Evolutionary conservation across 2,888 invertebrate genomes (phyloP), one percentile per base, ranked within the genome.

Genomic region (Diploptera punctata): DNA sequence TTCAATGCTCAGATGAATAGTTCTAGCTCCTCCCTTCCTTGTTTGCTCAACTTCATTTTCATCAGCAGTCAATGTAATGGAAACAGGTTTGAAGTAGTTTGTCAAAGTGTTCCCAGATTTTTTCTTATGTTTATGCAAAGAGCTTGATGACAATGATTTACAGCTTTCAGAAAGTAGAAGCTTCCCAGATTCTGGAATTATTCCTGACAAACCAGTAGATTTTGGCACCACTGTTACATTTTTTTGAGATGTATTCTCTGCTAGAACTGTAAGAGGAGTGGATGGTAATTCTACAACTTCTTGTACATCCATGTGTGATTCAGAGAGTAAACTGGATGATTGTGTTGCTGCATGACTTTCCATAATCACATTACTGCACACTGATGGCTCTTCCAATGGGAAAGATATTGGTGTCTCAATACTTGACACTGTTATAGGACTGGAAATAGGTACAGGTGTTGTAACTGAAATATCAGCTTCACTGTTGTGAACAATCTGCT

Each of bases 21-120:
- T 57, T n/a, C 57, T 21, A 29, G 57, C 26, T 7, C 31, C 16
- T 13, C 57, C 57, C 13, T 24, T 31, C 18, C n/a, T 3, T 3
- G 24, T 54, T 13, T 19, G n/a, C 2, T 43, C 43, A 1, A 44
- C 47, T 44, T 65, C 65, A 2, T 47, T 33, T n/a, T 65, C 65
- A 65, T 65, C 65, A 13, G 44, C 65, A 24, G 29, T 47, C 9
- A 65, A 29, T 29, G 65, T 29, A 18, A 65, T 65, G 9, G 65
- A 65, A 1, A 65, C 47, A 26, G 65, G 44, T 21, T 47, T 65
- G n/a, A 65, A 65, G 18, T 65, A 65, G n/a, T 65, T 65, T 29
- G 26, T 57, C 3, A 57, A n/a, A 31, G 26, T 21, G 16, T 29
- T 57, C 0, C 13, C 57, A 57, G 57, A 29, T 26, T 24, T 24